Evolutionary conservation across 30 jellyfish, hydroid and myxozoan genomes (phyloP), one percentile per base, ranked within the genome.

Genomic region (Pelagia noctiluca): DNA sequence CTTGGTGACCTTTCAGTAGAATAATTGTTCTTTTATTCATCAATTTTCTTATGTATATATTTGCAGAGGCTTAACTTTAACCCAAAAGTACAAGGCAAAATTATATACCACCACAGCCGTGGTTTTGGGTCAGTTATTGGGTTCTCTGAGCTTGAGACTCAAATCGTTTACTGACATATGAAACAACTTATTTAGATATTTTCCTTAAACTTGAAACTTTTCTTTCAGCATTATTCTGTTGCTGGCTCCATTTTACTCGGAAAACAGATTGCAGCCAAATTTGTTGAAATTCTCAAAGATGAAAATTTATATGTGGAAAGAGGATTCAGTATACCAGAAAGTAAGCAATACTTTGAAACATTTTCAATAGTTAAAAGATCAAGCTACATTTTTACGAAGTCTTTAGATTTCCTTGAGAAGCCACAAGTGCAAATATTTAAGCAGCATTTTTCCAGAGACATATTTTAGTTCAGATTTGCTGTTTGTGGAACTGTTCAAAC

Each of bases 241-340:
- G 82, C 88, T 2, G 99, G 99, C 21, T 76, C 99, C 24, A 93
- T 93, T 25, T 80, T 93, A 75, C 88, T 93, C 16, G 99, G 99
- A 46, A 93, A 93, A 49, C 84, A 89, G 64, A 73, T 93, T 57
- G 99, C 99, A 13, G 95, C 91, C 25, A 95, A 84, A 71, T 24
- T 84, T 34, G 88, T 78, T 0, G 53, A 37, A 66, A 60, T 72
- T 16, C 68, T 84, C 2, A 63, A 84, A 57, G 67, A 63, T 12
- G 33, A 75, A 54, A 47, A 73, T 13, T 35, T 70, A 22, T 71
- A 74, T 87, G 90, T 79, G 0, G 35, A 79, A 38, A 37, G 74
- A 31, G 90, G 90, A 65, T 79, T 16, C 31, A 64, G 90, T 37
- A 25, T 79, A 30, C 82, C 82, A n/a, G 90, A 79, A 38, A 49